Evolutionary conservation across 2,888 invertebrate genomes (phyloP).

Genomic region (Scelioninae gen. 2): DNA sequence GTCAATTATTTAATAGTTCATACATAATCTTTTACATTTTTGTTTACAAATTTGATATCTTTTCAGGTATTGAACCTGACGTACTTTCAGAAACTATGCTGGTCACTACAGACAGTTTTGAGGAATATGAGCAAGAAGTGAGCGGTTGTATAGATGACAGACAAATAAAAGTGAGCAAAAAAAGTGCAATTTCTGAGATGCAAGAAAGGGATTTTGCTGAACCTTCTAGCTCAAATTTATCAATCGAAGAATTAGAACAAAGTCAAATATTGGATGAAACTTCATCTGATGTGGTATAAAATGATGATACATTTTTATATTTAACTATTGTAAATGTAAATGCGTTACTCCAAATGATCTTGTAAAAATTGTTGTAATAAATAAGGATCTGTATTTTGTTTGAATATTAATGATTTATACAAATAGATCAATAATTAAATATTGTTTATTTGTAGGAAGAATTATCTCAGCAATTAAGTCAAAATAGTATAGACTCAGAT

Average conservation of each 20-base stretch:
- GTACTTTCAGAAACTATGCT: slow-evolving; percentile 82
- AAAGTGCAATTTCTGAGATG: slow-evolving; percentile 79
- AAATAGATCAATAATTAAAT: no score
- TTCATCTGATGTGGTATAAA: slow-evolving; percentile 63
- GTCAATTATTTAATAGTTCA: no score
- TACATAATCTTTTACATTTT: no score
- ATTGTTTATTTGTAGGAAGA: slow-evolving; percentile 72
- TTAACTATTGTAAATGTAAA: no score
- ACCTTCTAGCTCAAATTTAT: slow-evolving; percentile 62
- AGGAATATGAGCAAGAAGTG: slow-evolving; percentile 82
- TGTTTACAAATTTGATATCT: no score
- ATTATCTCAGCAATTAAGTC: slow-evolving; percentile 69
- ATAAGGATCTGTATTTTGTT: no score
- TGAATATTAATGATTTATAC: no score
- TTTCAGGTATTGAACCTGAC: slow-evolving; percentile 77
- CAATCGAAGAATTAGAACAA: slow-evolving; percentile 58
- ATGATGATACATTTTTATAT: neutral
- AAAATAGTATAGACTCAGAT: slow-evolving; percentile 77
- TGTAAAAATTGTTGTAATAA: no score
- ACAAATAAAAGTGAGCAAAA: slow-evolving; percentile 77
- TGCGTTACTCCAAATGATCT: no score
- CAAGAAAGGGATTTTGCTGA: slow-evolving; percentile 77
- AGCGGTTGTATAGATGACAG: slow-evolving; percentile 80
- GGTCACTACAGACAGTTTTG: slow-evolving; percentile 83
- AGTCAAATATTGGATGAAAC: slow-evolving; percentile 59